Evolutionary conservation across 2,888 invertebrate species (phyloP), one percentile per base, ranked within the genome.

Genomic region (Lucinisca nassula): DNA sequence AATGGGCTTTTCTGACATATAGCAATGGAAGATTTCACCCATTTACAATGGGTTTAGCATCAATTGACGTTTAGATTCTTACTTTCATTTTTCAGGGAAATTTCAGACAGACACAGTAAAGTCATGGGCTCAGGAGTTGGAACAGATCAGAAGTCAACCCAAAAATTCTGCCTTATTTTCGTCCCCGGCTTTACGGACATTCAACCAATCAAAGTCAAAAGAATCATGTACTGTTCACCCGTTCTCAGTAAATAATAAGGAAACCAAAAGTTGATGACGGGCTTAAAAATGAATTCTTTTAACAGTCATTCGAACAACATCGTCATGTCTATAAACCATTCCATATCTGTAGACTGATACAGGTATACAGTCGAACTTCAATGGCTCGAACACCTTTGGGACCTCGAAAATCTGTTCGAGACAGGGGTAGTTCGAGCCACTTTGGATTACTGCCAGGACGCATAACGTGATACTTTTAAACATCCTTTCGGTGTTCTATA

Each of bases 81-180:
- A 55, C n/a, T 17, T 61, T 77, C 0, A 67, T 80, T 40, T 92
- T 90, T 1, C 88, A 93, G 93, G 92, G 38, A 89, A 91, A 78
- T 93, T 93, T 73, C 86, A 91, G 35, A 92, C 93, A 76, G 88
- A 84, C 1, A 86, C 89, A 49, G 92, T 92, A 8, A 85, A 90
- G 72, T 49, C 70, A 21, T 92, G 92, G 92, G 91, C 82, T 27
- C 72, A 82, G 58, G 89, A 91, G 55, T 74, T 92, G 49, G 85
- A 90, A 32, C 79, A 81, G 35, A 40, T 91, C 30, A 61, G 92
- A n/a, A 89, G 76, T 58, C 85, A 89, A 45, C 74, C 90, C 14
- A 32, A 82, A 14, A 55, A 24, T 8, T 30, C 75, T 35, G 82
- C 84, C 30, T 38, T 79, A 67, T 84, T 70, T 55, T 78, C 84